Conservation (phyloP, 2,113 vertebrate genomes). For the Halcyon malimbica region DNA sequence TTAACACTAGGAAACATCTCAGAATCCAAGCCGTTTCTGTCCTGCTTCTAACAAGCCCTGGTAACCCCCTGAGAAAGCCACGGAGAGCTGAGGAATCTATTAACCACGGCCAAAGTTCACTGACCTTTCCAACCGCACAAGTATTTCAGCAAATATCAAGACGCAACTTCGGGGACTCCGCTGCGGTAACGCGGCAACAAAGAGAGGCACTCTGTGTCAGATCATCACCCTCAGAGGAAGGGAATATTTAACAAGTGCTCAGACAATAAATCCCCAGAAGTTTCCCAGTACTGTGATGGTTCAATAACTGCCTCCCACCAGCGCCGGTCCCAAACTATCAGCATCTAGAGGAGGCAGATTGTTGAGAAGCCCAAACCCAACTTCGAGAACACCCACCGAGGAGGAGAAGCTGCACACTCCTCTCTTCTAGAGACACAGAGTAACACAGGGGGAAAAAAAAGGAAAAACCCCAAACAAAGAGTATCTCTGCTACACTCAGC, state of each 20-base stretch:
- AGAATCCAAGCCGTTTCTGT: neutral
- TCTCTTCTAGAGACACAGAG: neutral
- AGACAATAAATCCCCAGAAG: neutral
- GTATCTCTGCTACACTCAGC: too few relatives aligned
- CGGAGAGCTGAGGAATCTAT: neutral
- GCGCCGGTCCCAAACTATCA: neutral
- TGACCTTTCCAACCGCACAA: neutral
- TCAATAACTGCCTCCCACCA: neutral
- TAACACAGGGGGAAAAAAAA: neutral
- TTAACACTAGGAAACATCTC: too few relatives aligned
- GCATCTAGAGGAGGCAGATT: neutral
- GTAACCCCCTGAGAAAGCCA: neutral
- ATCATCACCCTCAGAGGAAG: neutral
- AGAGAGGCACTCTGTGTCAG: neutral
- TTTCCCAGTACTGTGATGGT: neutral
- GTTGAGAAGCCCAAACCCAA: neutral
- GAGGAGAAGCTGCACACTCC: neutral
- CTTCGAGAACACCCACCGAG: accelerated
- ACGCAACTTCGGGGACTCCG: neutral
- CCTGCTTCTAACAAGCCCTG: neutral
- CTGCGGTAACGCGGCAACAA: neutral
- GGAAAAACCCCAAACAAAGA: too few relatives aligned
- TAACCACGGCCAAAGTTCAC: neutral
- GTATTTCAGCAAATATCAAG: neutral
- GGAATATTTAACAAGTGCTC: neutral